phyloP scores from a whole-genome alignment of 2,797 vertebrate genomes.

The Oreonectes daqikongensis region DNA sequence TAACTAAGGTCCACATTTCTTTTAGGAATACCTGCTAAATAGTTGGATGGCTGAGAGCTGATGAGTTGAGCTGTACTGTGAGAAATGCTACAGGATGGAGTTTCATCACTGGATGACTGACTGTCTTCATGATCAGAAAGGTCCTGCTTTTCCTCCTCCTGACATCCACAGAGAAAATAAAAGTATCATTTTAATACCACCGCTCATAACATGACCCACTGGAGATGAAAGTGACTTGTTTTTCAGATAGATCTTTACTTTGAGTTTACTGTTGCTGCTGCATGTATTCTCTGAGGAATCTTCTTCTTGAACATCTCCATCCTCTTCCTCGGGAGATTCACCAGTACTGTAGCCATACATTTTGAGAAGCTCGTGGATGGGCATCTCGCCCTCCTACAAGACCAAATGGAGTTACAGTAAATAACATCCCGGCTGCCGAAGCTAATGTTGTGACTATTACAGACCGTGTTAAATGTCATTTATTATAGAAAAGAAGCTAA shows the following conservation, averaged over 20 bases:
- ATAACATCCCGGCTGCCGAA: not conserved
- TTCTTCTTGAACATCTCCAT: slow-evolving; percentile 78
- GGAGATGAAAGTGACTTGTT: not conserved
- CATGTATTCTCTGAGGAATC: slow-evolving; percentile 78
- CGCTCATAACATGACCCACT: not conserved
- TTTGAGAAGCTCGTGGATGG: slow-evolving; percentile 93
- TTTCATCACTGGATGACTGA: slow-evolving; percentile 82
- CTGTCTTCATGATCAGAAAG: slow-evolving; percentile 82
- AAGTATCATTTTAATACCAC: not conserved
- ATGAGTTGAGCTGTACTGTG: slow-evolving; percentile 87
- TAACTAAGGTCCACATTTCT: too few relatives aligned
- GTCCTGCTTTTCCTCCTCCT: slow-evolving; percentile 85
- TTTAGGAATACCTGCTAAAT: slow-evolving; percentile 88
- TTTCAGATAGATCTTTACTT: slow-evolving; percentile 34
- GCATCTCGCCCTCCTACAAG: slow-evolving; percentile 93
- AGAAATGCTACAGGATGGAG: slow-evolving; percentile 80
- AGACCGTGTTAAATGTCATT: not conserved
- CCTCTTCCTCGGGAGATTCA: slow-evolving; percentile 85
- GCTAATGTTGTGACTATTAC: not conserved
- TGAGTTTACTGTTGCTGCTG: slow-evolving; percentile 87
- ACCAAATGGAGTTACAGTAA: not conserved
- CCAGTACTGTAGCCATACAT: slow-evolving; percentile 92
- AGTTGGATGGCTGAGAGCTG: slow-evolving; percentile 87
- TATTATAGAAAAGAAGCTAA: not conserved
- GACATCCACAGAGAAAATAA: not conserved